Evolutionary conservation across 1,140 invertebrate species (phyloP), one percentile per base, ranked within the genome.

Genomic region (Drosophila micromelanica): DNA sequence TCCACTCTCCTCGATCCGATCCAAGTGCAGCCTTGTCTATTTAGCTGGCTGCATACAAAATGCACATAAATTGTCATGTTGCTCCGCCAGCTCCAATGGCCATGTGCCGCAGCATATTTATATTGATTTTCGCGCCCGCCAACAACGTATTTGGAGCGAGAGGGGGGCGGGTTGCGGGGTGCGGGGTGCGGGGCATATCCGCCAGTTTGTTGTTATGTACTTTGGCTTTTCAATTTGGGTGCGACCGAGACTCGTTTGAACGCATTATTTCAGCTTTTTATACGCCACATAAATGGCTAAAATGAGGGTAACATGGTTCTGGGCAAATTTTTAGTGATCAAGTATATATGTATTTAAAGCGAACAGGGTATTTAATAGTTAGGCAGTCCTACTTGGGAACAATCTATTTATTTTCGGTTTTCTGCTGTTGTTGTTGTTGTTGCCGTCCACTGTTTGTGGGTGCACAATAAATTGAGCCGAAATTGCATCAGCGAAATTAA

Each of bases 401-500:
- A 6, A 27, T 27, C 27, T 27, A 27, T 23, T 38, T 46, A 27
- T 11, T 38, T 13, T 45, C 38, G 35, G 9, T 13, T 13, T 32
- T 15, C 20, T 59, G 15, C 23, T 1, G 1, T 17, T 43, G 37
- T 7, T 48, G 62, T 35, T n/a, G 51, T n/a, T 56, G 57, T 57
- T 77, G 68, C 68, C 74, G 65, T 68, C 55, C 76, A 27, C 57
- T 76, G 70, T 70, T 86, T 76, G 82, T 87, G 82, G 82, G 82
- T 87, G 84, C 84, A 87, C 82, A 87, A 87, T 87, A 87, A 87
- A 87, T 87, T 87, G 82, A 87, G 76, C 84, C 79, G 57, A 87
- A 87, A 87, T 87, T 87, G 82, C 82, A 87, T 87, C 82, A 87
- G 84, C 79, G 62, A 87, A 87, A 87, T 87, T 87, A 87, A 87